Base-by-base conservation (phyloP, 2,888 invertebrate genomes). In the Augochlorella aurata region DNA sequence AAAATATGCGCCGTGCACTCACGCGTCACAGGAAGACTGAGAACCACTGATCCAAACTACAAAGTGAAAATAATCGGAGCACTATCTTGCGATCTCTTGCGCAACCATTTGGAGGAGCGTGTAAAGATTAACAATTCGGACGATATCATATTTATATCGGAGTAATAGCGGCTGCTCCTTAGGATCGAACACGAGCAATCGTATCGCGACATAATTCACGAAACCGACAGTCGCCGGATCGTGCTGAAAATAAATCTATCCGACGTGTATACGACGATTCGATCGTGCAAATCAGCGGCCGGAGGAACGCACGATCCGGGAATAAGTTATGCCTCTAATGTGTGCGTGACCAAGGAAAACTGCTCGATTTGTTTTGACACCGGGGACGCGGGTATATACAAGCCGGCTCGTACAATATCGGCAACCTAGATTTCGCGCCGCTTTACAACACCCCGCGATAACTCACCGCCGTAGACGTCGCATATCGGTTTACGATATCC, bases 241-340 rank as follows among this genome's bases (percentile, higher is more conserved):
- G 68, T 63, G 44, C 52, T 66, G 68, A n/a, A 70, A 82, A 82
- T 82, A 83, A 83, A 81, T 82, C 74, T 81, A 66, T 71, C 44
- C 49, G 47, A n/a, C 68, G 78, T 82, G 74, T 78, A 71, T 69
- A 78, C 72, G 74, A 79, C 74, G 74, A 82, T 67, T 73, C 79
- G 79, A 83, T 82, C 83, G 83, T 83, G 78, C 77, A 83, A 83
- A 83, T 83, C 83, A 82, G 74, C 68, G 69, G 58, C 68, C 38
- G 68, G 24, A 70, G 75, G 67, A 70, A 75, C 79, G 72, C 79
- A 83, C 72, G 79, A 81, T 79, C 73, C 47, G 38, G 73, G 73
- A 79, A 79, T 83, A 83, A 79, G 61, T 82, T 78, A 76, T 72
- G 70, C 52, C 78, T 76, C 65, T 79, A 82, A 82, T 79, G 79